phyloP scores from a whole-genome alignment of 2,113 vertebrate species.

The Coturnix japonica region DNA sequence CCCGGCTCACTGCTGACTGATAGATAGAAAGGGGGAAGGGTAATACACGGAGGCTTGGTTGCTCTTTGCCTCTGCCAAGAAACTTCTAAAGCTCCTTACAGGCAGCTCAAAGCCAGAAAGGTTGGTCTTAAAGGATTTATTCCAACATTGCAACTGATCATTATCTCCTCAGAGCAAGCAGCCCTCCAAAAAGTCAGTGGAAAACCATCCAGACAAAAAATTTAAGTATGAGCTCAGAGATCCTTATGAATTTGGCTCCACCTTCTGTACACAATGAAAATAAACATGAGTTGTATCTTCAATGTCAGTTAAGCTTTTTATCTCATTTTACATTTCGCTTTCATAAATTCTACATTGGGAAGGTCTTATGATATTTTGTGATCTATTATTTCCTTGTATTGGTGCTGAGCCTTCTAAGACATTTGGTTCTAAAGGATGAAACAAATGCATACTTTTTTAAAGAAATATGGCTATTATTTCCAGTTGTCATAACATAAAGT shows the following conservation, averaged over 20 bases:
- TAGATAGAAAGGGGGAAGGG: not conserved
- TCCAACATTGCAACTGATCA: not conserved
- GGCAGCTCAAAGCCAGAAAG: not conserved
- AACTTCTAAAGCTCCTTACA: not conserved
- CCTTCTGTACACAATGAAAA: slow-evolving; percentile 80
- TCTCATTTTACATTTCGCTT: not conserved
- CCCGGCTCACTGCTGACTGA: not conserved
- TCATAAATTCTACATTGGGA: not conserved
- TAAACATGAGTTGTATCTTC: slow-evolving; percentile 33
- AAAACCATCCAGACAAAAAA: not conserved
- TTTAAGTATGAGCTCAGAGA: slow-evolving; percentile 23
- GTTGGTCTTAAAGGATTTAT: not conserved
- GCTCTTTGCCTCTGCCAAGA: not conserved
- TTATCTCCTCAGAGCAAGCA: not conserved
- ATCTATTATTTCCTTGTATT: not conserved
- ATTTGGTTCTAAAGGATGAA: not conserved
- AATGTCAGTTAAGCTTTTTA: not conserved
- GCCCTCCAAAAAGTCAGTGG: not conserved
- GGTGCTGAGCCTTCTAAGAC: not conserved
- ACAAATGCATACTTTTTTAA: not conserved
- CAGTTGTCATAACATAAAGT: not conserved
- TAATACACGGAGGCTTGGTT: not conserved
- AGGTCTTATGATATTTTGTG: not conserved
- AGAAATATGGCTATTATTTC: not conserved
- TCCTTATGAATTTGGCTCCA: slow-evolving; percentile 82